Conservation (phyloP, 2,888 invertebrate species). For the Coleophora flavipennella region DNA sequence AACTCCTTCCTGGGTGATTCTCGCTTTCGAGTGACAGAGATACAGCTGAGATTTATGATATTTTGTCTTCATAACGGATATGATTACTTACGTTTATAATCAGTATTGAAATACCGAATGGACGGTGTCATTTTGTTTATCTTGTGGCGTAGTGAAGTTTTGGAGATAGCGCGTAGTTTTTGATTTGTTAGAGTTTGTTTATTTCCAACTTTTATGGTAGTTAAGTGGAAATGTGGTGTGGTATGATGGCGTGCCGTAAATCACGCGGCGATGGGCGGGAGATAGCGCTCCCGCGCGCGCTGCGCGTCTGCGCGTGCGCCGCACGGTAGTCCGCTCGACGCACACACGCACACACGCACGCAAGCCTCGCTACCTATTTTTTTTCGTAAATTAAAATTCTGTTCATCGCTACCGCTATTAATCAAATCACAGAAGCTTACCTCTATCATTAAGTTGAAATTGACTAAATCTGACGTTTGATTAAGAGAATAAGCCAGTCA, state of each 20-base stretch:
- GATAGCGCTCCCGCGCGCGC: slow-evolving; percentile 49
- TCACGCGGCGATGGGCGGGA: slow-evolving; percentile 51
- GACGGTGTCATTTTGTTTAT: not conserved
- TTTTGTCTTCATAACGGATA: slow-evolving; percentile 6
- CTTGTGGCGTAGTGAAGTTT: not conserved
- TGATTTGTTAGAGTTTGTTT: slow-evolving; percentile 25
- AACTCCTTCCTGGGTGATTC: slow-evolving; percentile 52
- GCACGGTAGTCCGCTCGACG: slow-evolving; percentile 13
- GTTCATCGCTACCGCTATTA: slow-evolving; percentile 43
- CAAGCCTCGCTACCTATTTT: slow-evolving; percentile 18
- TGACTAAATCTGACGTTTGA: slow-evolving; percentile 67
- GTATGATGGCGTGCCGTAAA: slow-evolving; percentile 50
- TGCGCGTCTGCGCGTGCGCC: not conserved
- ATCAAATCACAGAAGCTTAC: slow-evolving; percentile 63
- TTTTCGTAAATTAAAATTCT: slow-evolving; percentile 41
- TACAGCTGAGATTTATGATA: slow-evolving; percentile 20
- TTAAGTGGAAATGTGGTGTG: slow-evolving; percentile 39
- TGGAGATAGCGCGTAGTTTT: slow-evolving; percentile 8
- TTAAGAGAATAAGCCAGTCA: slow-evolving; percentile 49
- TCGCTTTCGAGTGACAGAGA: slow-evolving; percentile 28
- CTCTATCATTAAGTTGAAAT: slow-evolving; percentile 53
- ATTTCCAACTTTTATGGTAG: slow-evolving; percentile 22
- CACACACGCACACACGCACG: slow-evolving; percentile 17
- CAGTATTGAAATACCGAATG: no score
- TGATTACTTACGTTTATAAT: slow-evolving; percentile 6